These are phyloP conservation scores for Drosophila formosana DNA, from an alignment of 2,888 invertebrate genomes.

Conservation along the genomic window DNA sequence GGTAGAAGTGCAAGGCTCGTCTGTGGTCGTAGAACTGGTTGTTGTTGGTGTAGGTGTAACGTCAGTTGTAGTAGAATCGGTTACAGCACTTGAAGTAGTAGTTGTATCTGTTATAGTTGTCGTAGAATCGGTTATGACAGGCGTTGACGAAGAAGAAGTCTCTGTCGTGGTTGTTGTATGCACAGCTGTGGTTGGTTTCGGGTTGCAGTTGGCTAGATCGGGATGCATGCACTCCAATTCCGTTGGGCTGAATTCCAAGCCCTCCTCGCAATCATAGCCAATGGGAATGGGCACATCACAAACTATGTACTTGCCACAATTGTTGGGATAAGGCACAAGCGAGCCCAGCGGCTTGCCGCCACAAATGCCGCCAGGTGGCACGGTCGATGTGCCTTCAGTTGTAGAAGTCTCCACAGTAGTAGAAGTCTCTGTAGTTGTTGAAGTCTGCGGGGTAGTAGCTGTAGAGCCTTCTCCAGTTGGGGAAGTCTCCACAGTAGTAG, in stretches of 20 bases:
- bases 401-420: slow-evolving; percentile 24
- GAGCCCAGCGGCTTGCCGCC: slow-evolving; percentile 43
- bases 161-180: slow-evolving; percentile 10
- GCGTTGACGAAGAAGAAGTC: slow-evolving; percentile 3
- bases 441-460: not conserved
- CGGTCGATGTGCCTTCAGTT: slow-evolving; percentile 31
- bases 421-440: not conserved
- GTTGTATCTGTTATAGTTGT: slow-evolving; percentile 15
- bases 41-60: slow-evolving; percentile 2
- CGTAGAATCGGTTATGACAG: slow-evolving; percentile 9
- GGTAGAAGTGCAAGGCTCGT: slow-evolving; percentile 4
- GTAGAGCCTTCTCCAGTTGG: not conserved
- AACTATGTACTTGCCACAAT: slow-evolving; percentile 73
- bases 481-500: slow-evolving; percentile 9
- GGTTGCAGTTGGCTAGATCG: slow-evolving; percentile 81
- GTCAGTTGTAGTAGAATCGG: slow-evolving; percentile 13
- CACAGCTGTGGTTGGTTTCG: slow-evolving; percentile 48
- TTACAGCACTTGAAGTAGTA: not conserved
- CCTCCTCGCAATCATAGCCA: slow-evolving; percentile 87
- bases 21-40: not conserved
- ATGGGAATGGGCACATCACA: slow-evolving; percentile 78
- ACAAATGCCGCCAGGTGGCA: slow-evolving; percentile 65
- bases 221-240: slow-evolving; percentile 70
- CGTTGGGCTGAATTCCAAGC: slow-evolving; percentile 85
- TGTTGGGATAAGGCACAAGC: slow-evolving; percentile 72